Base-by-base conservation (phyloP, 2,113 vertebrate species). In the Lagopus muta region DNA sequence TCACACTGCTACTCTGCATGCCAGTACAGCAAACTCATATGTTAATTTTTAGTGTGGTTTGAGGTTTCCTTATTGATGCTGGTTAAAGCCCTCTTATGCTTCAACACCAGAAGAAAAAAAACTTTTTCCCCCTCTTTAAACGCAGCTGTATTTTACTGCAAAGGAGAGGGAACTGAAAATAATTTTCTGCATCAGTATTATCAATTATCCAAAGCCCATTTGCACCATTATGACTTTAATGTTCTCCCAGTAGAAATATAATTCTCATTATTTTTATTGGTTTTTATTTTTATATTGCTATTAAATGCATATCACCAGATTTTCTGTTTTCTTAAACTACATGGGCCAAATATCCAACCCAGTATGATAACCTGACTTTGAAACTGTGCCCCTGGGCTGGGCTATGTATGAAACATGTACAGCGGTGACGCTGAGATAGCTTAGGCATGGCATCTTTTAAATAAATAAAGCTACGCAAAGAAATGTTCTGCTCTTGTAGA, bases 221-320 rank as follows among this genome's bases (percentile, higher is more conserved):
- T 90, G 93, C 76, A 91, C 89, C 80, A 95, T 96, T 95, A 95
- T 84, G 88, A 73, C 54, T 95, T 94, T 95, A 95, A 93, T 88
- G 75, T 88, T 86, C 61, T 96, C 93, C 86, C 95, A 93, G 54
- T 24, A 94, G 93, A 97, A 90, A 93, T 90, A 94, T 96, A 95
- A 97, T 88, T 94, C 90, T 94, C 82, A 90, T 96, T 94, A 95
- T 96, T 96, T 96, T 94, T 96, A 96, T 93, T 94, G 82, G 62
- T 77, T 34, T 97, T 96, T 95, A 95, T 92, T 95, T 94, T 97
- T 94, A 94, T 88, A 93, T 90, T 95, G 90, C 78, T 93, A 82
- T 96, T 96, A 94, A 92, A 90, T 78, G 93, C 43, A 45, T 84
- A 90, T 81, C 48, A 0, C 76, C 93, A 95, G 62, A 88, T 83